These are phyloP conservation scores for sheep (Ovis aries) DNA, from an alignment of 2,113 vertebrate genomes.

Conservation along the genomic window DNA sequence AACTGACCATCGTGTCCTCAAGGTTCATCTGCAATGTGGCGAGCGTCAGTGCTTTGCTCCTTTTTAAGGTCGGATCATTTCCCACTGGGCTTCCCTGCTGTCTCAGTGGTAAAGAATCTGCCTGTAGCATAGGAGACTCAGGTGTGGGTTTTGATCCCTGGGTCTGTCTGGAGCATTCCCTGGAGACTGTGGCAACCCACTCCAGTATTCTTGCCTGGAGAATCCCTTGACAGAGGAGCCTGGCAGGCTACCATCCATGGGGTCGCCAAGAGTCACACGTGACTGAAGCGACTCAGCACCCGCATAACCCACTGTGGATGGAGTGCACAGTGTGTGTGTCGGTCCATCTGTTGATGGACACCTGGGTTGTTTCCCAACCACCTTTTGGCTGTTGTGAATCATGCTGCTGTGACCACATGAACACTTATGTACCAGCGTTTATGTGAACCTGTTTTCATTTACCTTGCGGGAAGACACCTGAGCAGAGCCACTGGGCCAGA, in stretches of 20 bases:
- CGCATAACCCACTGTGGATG: not conserved
- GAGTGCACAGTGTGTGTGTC: not conserved
- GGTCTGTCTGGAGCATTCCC: not conserved
- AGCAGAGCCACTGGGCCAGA: not conserved
- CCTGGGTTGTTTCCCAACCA: not conserved
- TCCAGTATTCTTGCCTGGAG: not conserved
- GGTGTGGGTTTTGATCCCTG: not conserved
- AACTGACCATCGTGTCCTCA: not conserved
- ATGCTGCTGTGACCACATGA: not conserved
- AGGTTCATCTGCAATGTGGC: fast-evolving
- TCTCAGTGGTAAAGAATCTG: not conserved
- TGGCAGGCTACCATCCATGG: not conserved
- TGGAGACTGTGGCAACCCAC: not conserved
- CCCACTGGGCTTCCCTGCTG: not conserved
- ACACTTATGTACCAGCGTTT: not conserved
- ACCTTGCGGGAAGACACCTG: not conserved
- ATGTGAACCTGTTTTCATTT: not conserved
- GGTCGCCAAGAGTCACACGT: not conserved
- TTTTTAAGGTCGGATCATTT: not conserved
- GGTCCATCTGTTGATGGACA: fast-evolving
- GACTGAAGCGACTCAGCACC: not conserved
- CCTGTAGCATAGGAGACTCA: not conserved
- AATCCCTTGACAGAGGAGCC: not conserved
- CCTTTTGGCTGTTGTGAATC: not conserved
- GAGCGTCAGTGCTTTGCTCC: not conserved